Base-by-base conservation (phyloP, 2,113 vertebrate species). In the Cyprinodon variegatus region DNA sequence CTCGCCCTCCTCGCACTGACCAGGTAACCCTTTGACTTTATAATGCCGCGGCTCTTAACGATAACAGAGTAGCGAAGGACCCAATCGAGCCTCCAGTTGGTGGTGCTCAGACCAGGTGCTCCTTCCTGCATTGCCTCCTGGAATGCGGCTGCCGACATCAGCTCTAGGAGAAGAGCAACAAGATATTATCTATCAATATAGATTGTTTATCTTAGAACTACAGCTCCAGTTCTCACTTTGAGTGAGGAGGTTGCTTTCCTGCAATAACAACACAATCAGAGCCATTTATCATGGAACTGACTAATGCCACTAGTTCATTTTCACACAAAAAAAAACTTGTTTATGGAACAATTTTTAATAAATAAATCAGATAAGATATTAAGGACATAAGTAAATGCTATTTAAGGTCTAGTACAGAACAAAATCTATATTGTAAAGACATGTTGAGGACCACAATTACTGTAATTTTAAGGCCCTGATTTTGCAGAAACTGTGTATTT, bases 21-120 rank as follows among this genome's bases (percentile, higher is more conserved):
- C 53, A 99, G 96, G 93, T 99, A 99, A 83, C 98, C 98, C 93
- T 98, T 99, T 20, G 97, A 97, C 91, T 97, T 99, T 91, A 99
- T 98, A 91, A 99, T 98, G 86, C 98, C 98, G 88, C 98, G 93
- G 85, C 97, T 97, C 91, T 99, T 99, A 77, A 99, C 97, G 71
- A 99, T 99, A 82, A 99, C 94, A 0, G 97, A 98, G 77, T 99
- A 99, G 5, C 98, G 96, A 36, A 99, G 95, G 41, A 99, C 95
- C 98, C 98, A 99, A 82, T 97, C 92, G 8, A 98, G 96, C 78
- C 92, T 95, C 98, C 98, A 99, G 45, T 96, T 88, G 0, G 87
- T 90, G 3, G 92, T 92, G 75, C 84, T 93, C n/a, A 90, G 92
- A 70, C 94, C 94, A 84, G 93, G 92, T 50, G 94, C 89, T 80